A percentile compares a stretch with the other conserved stretches of the same genome.
Conservation (phyloP, 1,140 invertebrate species). For the Asobara japonica region DNA sequence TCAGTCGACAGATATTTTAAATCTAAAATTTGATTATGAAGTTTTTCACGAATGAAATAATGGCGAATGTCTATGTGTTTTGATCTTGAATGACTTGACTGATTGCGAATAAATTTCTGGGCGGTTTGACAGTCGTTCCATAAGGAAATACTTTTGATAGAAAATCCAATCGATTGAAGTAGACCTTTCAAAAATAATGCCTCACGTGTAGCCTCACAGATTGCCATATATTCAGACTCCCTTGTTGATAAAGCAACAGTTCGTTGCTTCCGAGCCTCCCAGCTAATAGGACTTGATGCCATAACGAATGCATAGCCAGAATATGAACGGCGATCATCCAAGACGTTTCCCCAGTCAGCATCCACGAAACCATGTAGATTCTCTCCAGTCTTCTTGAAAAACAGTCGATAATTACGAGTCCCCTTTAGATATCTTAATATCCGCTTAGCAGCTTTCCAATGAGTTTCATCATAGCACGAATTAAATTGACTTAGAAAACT, state of each 20-base stretch:
- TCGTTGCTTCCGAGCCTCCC: no score
- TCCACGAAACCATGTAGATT: not conserved
- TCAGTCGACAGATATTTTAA: not conserved
- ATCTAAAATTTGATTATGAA: not conserved
- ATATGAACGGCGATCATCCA: not conserved
- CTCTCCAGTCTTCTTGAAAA: not conserved
- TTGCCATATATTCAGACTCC: no score
- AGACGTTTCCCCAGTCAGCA: not conserved
- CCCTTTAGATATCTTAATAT: not conserved
- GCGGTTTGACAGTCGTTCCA: not conserved
- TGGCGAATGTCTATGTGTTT: constrained; percentile 10
- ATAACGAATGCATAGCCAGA: constrained; percentile 9
- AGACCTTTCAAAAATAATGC: not conserved
- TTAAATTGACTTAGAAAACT: not conserved
- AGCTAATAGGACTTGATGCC: no score
- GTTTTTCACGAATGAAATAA: not conserved
- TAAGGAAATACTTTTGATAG: not conserved
- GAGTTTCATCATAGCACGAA: not conserved
- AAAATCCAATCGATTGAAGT: not conserved
- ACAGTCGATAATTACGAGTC: not conserved
- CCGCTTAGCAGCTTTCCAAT: constrained; percentile 9
- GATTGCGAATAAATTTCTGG: not conserved
- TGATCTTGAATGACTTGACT: not conserved
- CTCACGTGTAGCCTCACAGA: not conserved
- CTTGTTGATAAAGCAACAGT: no score